A percentile compares a stretch with the other conserved stretches of the same genome.
Evolutionary conservation across 2,113 vertebrate genomes (phyloP).

Genomic region (Probosciger aterrimus): DNA sequence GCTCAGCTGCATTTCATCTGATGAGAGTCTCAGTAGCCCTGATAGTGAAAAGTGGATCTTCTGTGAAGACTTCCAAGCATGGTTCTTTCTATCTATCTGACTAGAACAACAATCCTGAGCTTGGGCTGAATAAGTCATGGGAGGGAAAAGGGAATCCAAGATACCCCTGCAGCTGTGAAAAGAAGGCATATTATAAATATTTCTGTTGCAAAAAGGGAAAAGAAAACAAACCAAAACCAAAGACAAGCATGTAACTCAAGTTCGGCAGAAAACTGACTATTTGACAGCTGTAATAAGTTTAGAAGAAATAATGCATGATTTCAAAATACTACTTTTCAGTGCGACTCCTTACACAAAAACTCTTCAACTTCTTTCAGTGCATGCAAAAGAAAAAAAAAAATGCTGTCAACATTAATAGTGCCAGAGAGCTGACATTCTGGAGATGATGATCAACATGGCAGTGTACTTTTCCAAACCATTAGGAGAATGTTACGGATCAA

Average conservation of each 20-base stretch:
- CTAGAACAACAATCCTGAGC: background rate
- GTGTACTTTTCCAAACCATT: background rate
- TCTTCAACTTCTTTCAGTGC: background rate
- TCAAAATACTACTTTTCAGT: background rate
- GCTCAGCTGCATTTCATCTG: background rate
- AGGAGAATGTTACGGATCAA: background rate
- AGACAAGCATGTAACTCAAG: background rate
- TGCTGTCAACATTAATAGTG: background rate
- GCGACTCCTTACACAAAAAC: background rate
- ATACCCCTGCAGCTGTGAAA: background rate
- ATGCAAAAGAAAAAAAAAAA: background rate
- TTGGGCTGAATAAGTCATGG: background rate
- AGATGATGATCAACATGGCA: background rate
- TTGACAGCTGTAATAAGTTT: background rate
- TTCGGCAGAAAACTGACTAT: background rate
- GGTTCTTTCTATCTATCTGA: background rate
- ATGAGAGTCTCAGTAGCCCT: background rate
- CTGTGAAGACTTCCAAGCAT: background rate
- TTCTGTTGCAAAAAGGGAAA: background rate
- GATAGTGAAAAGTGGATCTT: background rate
- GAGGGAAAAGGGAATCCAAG: background rate
- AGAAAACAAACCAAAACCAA: slow-evolving; percentile 29
- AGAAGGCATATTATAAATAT: background rate
- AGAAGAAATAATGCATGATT: background rate
- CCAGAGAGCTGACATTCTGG: background rate